phyloP scores from a whole-genome alignment of 2,113 vertebrate genomes.

The Anolis sagrei region DNA sequence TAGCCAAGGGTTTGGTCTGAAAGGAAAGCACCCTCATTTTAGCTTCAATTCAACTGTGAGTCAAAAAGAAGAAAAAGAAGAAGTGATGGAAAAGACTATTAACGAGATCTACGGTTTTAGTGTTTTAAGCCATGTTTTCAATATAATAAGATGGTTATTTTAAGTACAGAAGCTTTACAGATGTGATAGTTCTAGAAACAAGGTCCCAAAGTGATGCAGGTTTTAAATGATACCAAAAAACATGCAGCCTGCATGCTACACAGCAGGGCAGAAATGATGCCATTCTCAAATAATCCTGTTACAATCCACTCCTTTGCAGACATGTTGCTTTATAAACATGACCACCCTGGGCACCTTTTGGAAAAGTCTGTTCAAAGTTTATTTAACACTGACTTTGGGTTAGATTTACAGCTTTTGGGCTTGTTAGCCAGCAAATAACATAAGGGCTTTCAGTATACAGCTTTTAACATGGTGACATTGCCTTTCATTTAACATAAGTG shows the following conservation, averaged over 20 bases:
- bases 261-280: slow-evolving; percentile 9
- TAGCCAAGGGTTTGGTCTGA: slow-evolving; percentile 20
- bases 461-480: slow-evolving; percentile 60
- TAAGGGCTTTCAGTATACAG: slow-evolving; percentile 46
- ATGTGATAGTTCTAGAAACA: slow-evolving; percentile 1
- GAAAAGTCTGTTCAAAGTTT: slow-evolving; percentile 52
- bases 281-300: slow-evolving; percentile 17
- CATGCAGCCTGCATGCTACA: not conserved
- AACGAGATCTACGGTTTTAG: slow-evolving; percentile 12
- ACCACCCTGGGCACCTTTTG: slow-evolving; percentile 33
- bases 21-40: not conserved
- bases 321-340: slow-evolving; percentile 37
- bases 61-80: not conserved
- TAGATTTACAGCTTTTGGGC: slow-evolving; percentile 52
- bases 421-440: slow-evolving; percentile 56
- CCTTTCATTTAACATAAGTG: slow-evolving; percentile 70
- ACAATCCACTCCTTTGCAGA: slow-evolving; percentile 16
- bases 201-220: slow-evolving; percentile 24
- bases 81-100: slow-evolving; percentile 28
- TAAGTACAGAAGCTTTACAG: not conserved
- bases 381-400: slow-evolving; percentile 57
- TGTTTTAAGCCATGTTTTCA: slow-evolving; percentile 18
- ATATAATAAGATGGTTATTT: not conserved
- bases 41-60: not conserved
- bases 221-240: not conserved